These are phyloP conservation scores for Drosophila planitibia DNA, from an alignment of 2,888 invertebrate genomes.

Conservation along the genomic window DNA sequence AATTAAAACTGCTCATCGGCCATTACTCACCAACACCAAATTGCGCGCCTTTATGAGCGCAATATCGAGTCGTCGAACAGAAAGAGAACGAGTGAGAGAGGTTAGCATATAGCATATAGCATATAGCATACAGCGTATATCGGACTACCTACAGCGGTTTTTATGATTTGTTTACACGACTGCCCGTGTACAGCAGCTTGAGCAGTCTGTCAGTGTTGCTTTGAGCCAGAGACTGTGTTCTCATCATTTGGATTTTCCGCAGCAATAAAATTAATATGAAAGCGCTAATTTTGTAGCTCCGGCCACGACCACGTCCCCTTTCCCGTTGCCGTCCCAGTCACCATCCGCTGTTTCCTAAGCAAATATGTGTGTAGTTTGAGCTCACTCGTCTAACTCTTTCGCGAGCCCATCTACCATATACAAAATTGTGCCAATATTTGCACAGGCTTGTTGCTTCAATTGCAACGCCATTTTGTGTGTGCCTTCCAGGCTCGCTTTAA, in stretches of 20 bases:
- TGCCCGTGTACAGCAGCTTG: conserved; percentile 39
- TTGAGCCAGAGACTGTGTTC: conserved; percentile 39
- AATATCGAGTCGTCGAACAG: conserved; percentile 7
- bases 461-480: conserved; percentile 61
- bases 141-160: conserved; percentile 67
- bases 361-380: conserved; percentile 32
- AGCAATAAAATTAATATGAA: conserved; percentile 85
- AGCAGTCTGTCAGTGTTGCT: conserved; percentile 26
- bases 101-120: conserved; percentile 1
- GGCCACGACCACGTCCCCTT: conserved; percentile 36
- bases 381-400: conserved; percentile 54
- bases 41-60: conserved; percentile 54
- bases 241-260: conserved; percentile 76
- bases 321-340: neutral
- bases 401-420: conserved; percentile 9
- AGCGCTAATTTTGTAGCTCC: conserved; percentile 83
- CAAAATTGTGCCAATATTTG: conserved; percentile 74
- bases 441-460: conserved; percentile 50
- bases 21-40: conserved; percentile 46
- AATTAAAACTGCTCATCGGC: conserved; percentile 60
- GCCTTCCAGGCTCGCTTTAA: conserved; percentile 33
- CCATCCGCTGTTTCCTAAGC: conserved; percentile 43
- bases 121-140: neutral
- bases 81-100: neutral
- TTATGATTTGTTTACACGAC: conserved; percentile 77